Evolutionary conservation across 2,888 invertebrate species (phyloP), one percentile per base, ranked within the genome.

Genomic region (Bembecia ichneumoniformis): DNA sequence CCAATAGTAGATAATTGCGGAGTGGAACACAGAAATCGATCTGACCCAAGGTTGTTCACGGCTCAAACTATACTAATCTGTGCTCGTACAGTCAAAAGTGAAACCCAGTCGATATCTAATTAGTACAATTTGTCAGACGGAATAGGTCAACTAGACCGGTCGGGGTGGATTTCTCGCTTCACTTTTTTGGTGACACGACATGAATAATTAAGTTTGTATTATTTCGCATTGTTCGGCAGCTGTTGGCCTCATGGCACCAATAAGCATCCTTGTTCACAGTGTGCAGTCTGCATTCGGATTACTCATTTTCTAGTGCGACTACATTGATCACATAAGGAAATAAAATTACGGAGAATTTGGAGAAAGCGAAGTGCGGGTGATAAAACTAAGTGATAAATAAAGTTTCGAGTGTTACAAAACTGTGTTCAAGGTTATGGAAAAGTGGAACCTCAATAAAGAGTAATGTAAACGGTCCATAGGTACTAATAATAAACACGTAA

Each of bases 401-500:
- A 3, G 7, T 14, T 40, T 40, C 4, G 1, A 13, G 40, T 14
- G 40, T 44, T 68, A 66, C 66, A 61, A 68, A 71, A 64, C 64
- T 65, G 58, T 56, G 62, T 55, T 58, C 75, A 82, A 78, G 82
- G 80, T 74, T 78, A 77, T 64, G 67, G 69, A 74, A 76, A 75
- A 67, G 62, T 63, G 65, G 66, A 68, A 71, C 68, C 63, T 64
- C 71, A 63, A 67, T 68, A 72, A 59, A 69, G 63, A 64, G 67
- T 74, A 74, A 72, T 66, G 74, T 75, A 73, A 74, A 74, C 73
- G 64, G 67, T 69, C 62, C 67, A 73, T 64, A 74, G 62, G 68
- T 75, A 81, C 79, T 81, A 84, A 82, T 82, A 82, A 83, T 82
- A 84, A 73, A 77, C 76, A 71, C 63, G 76, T 77, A 83, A 84